Evolutionary conservation across 2,888 invertebrate genomes (phyloP), one percentile per base, ranked within the genome.

Genomic region (Sclerodermus sp.): DNA sequence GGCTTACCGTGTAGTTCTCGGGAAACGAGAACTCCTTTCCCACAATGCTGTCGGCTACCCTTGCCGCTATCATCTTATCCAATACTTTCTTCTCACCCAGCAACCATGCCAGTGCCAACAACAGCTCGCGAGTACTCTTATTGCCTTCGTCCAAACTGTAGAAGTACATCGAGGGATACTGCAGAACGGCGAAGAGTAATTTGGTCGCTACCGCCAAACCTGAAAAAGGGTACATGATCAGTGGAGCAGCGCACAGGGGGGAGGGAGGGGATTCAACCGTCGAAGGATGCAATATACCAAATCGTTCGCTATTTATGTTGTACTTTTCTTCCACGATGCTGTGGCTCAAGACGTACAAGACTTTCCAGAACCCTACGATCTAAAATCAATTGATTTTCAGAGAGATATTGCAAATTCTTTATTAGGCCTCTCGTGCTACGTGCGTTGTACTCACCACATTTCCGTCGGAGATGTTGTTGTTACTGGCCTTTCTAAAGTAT

Each of bases 101-200:
- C 12, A 79, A 47, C 75, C 76, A 80, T 14, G 71, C 67, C 17
- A 80, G 57, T 9, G 79, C 77, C 39, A 79, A 47, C 40, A 80
- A 60, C 37, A 78, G 60, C 51, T 73, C 71, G 51, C 74, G 67
- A 51, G 64, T 76, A 30, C 66, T 60, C 37, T 39, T 52, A 38
- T 37, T 57, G 43, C 61, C 60, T 53, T 56, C 60, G 48, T 49
- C 58, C 6, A 76, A 57, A 2, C 65, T 58, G 55, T 77, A 79
- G 55, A 80, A 77, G n/a, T 76, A 67, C n/a, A 73, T 43, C 12
- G 51, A 62, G 15, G 71, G 63, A 47, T 78, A 79, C 41, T 74
- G 67, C 37, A 76, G 55, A 37, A 63, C 66, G 2, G 74, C 70
- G 38, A 79, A 69, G 54, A 68, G 70, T 17, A 74, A 54, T 65